phyloP scores from a whole-genome alignment of 1,140 invertebrate genomes.

The Polyergus mexicanus region DNA sequence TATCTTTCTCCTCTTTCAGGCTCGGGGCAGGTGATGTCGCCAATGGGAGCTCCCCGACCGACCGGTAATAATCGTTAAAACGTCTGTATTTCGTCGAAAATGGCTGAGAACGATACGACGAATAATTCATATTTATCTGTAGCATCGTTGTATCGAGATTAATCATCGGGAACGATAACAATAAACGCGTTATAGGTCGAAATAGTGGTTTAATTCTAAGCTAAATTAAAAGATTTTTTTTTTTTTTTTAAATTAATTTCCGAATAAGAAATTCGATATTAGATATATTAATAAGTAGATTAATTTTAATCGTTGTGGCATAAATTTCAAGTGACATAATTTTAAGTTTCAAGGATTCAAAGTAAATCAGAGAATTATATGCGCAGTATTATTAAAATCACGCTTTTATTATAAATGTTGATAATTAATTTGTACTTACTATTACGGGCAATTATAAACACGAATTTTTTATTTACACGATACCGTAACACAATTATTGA shows the following conservation, averaged over 20 bases:
- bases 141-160: neutral
- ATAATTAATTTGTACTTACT: conserved; percentile 13
- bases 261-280: neutral
- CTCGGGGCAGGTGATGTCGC: conserved; percentile 72
- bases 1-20: conserved; percentile 78
- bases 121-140: conserved; percentile 15
- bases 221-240: neutral
- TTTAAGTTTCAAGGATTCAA: neutral
- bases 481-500: neutral
- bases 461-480: neutral
- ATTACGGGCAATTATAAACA: conserved; percentile 22
- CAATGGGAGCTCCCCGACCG: conserved; percentile 51
- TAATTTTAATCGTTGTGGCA: no score
- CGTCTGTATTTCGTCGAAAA: conserved; percentile 39
- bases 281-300: neutral
- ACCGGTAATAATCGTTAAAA: conserved; percentile 65
- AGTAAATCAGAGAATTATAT: conserved; percentile 7
- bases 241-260: neutral
- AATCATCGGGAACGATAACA: neutral
- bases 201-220: neutral
- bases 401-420: neutral
- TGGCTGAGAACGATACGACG: conserved; percentile 3
- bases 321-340: neutral
- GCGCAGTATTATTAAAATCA: conserved; percentile 24
- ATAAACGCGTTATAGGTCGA: neutral